Percentiles rank a stretch among this genome's conserved stretches.
Conservation (phyloP, 2,113 vertebrate species). For the Elaphurus davidianus region DNA sequence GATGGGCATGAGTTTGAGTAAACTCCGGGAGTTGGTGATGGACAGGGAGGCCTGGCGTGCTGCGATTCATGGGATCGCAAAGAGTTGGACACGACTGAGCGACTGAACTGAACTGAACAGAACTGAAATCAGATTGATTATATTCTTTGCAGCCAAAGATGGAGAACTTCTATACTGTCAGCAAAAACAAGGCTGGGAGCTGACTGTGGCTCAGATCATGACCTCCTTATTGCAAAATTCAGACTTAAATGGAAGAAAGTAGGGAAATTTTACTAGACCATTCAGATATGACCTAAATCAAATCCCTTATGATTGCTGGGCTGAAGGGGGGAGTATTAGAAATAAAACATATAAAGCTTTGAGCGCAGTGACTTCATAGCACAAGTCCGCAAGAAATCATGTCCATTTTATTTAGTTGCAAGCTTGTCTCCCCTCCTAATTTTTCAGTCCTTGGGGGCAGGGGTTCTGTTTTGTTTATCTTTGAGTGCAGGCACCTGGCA, state of each 20-base stretch:
- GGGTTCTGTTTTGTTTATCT: background rate
- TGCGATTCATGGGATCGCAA: too few species aligned
- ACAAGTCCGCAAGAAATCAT: fast-evolving
- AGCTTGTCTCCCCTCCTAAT: background rate
- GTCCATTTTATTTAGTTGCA: background rate
- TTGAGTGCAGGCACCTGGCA: background rate
- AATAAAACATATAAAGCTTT: background rate
- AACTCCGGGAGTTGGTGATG: too few species aligned
- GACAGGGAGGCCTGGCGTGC: too few species aligned
- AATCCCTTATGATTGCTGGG: background rate
- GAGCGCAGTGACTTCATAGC: too few species aligned
- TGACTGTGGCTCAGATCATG: background rate
- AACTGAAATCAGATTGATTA: background rate
- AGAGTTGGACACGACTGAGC: too few species aligned
- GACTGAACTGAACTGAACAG: background rate
- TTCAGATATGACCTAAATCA: background rate
- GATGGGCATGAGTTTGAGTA: too few species aligned
- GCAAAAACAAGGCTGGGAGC: background rate
- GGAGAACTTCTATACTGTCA: background rate
- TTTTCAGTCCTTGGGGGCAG: background rate
- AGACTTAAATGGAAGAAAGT: background rate
- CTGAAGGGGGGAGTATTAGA: background rate
- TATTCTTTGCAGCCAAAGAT: background rate
- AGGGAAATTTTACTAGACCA: background rate
- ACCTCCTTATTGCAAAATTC: background rate